Conservation (phyloP, 2,888 invertebrate genomes). For the Campaea margaritaria region DNA sequence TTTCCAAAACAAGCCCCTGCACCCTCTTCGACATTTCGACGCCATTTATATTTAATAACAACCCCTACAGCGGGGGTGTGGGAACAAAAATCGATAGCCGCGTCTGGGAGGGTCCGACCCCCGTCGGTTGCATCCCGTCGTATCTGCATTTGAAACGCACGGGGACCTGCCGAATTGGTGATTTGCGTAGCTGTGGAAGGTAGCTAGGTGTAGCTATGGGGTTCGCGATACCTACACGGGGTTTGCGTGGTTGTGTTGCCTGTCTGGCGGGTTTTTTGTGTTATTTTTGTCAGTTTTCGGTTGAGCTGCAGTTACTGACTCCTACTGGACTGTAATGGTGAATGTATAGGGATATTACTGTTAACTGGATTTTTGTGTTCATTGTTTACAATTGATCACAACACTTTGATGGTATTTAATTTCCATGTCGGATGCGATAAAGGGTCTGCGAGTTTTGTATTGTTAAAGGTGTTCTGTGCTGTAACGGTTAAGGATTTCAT, state of each 20-base stretch:
- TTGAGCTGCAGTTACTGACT: background rate
- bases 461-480: too few relatives aligned
- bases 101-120: constrained; percentile 74
- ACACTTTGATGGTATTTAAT: too few relatives aligned
- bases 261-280: constrained; percentile 10
- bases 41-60: constrained; percentile 79
- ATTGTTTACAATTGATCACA: too few relatives aligned
- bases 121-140: constrained; percentile 33
- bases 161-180: constrained; percentile 25
- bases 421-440: too few relatives aligned
- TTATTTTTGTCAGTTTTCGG: background rate
- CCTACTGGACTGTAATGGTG: too few relatives aligned
- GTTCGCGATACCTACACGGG: background rate
- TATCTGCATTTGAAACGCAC: constrained; percentile 30
- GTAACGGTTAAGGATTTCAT: too few relatives aligned
- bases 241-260: constrained; percentile 3
- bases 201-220: constrained; percentile 2
- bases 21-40: constrained; percentile 60
- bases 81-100: constrained; percentile 73
- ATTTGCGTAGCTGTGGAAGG: constrained; percentile 16
- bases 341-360: too few relatives aligned
- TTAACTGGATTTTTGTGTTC: too few relatives aligned
- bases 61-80: constrained; percentile 64
- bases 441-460: too few relatives aligned
- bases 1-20: constrained; percentile 31